Conservation (phyloP, 1,140 invertebrate genomes). For the Thaumatotibia leucotreta region DNA sequence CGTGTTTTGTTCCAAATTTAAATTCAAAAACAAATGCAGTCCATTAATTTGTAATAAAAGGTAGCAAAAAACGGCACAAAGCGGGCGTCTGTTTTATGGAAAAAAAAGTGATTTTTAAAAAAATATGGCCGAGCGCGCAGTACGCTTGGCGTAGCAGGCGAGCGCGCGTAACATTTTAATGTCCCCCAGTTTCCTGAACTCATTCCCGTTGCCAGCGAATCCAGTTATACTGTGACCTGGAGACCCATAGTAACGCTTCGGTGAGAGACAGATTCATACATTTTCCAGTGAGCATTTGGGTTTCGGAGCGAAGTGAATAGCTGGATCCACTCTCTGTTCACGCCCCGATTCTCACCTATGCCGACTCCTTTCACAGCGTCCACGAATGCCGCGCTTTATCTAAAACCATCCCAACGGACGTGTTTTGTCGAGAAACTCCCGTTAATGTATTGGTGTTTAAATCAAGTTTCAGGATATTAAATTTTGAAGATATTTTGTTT, state of each 20-base stretch:
- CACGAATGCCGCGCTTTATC: conserved; percentile 45
- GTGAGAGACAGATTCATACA: too few species aligned
- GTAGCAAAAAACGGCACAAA: neutral
- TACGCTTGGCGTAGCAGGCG: conserved; percentile 48
- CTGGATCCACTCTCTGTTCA: conserved; percentile 28
- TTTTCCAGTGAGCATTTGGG: too few species aligned
- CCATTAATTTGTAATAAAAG: neutral
- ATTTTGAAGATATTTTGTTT: neutral
- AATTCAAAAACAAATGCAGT: neutral
- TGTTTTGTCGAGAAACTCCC: neutral
- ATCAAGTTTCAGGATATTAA: neutral
- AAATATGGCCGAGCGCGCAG: conserved; percentile 50
- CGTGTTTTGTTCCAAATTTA: neutral
- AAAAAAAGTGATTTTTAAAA: conserved; percentile 57
- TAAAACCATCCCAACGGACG: conserved; percentile 33
- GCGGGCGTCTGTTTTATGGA: conserved; percentile 39
- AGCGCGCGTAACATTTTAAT: conserved; percentile 67
- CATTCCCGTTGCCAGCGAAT: neutral
- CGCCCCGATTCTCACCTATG: conserved; percentile 43
- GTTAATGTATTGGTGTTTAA: neutral
- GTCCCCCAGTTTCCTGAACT: conserved; percentile 31
- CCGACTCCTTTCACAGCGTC: conserved; percentile 55
- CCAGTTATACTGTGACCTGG: neutral
- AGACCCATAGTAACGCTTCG: neutral
- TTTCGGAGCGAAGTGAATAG: neutral